Evolutionary conservation across 2,888 invertebrate genomes (phyloP).

Genomic region (Cheilosia vulpina): DNA sequence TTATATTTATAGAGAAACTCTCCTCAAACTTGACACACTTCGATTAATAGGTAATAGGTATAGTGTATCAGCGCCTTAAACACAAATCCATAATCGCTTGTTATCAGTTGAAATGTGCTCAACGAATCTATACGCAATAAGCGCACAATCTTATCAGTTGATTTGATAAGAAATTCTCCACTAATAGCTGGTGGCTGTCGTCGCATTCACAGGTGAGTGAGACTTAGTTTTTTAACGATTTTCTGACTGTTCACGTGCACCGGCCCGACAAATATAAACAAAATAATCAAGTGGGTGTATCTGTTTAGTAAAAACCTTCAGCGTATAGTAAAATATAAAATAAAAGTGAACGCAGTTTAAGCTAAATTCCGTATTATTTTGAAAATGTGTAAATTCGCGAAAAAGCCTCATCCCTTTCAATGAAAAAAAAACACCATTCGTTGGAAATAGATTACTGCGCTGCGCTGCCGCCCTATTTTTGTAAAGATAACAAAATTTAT

Average conservation of each 20-base stretch:
- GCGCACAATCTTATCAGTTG: slow-evolving; percentile 61
- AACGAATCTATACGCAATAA: slow-evolving; percentile 18
- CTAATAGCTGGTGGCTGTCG: slow-evolving; percentile 38
- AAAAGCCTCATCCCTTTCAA: slow-evolving; percentile 9
- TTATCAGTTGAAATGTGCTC: slow-evolving; percentile 51
- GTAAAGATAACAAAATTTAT: slow-evolving; percentile 36
- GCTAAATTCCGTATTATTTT: background rate
- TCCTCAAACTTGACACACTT: too few species aligned
- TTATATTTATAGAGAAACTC: too few species aligned
- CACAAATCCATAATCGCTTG: slow-evolving; percentile 9
- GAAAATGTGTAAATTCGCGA: slow-evolving; percentile 1
- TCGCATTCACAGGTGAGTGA: slow-evolving; percentile 62
- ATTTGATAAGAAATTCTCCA: slow-evolving; percentile 59
- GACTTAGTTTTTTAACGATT: slow-evolving; percentile 59
- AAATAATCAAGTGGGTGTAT: slow-evolving; percentile 39
- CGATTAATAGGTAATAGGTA: background rate
- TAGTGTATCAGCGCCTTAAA: background rate
- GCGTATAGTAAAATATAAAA: background rate
- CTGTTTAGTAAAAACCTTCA: background rate
- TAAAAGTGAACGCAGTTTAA: background rate
- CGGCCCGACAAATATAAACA: slow-evolving; percentile 43
- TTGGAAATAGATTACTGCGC: slow-evolving; percentile 62
- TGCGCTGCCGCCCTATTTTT: slow-evolving; percentile 53
- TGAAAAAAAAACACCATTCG: slow-evolving; percentile 19
- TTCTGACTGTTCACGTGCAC: slow-evolving; percentile 58